Evolutionary conservation across 2,797 vertebrate genomes (phyloP).

Genomic region (Characodon lateralis): DNA sequence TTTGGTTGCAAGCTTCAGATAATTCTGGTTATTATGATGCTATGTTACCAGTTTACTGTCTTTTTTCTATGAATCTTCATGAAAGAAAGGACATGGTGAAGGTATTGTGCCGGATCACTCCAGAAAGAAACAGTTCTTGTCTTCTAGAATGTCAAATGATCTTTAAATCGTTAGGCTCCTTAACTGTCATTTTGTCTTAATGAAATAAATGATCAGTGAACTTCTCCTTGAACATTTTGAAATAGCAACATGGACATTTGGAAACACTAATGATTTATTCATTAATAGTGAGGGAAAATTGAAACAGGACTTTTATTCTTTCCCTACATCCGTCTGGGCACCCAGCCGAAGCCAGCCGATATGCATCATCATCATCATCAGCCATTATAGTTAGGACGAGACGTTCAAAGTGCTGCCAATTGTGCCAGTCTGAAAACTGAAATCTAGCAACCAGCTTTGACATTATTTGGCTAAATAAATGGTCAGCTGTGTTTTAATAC

Average conservation of each 20-base stretch:
- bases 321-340: constrained; percentile 59
- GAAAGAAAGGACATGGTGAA: neutral
- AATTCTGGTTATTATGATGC: neutral
- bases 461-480: constrained; percentile 66
- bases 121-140: neutral
- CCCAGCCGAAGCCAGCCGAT: constrained; percentile 39
- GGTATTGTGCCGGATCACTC: too few species aligned
- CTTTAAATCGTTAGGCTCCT: neutral
- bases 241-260: constrained; percentile 12
- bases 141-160: neutral
- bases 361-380: constrained; percentile 34
- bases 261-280: constrained; percentile 26
- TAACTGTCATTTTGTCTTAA: neutral
- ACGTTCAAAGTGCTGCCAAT: constrained; percentile 66
- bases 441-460: constrained; percentile 68
- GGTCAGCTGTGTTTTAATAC: constrained; percentile 64
- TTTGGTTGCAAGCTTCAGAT: neutral
- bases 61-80: neutral
- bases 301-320: constrained; percentile 23
- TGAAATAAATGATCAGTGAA: constrained; percentile 11
- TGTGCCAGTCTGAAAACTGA: constrained; percentile 68
- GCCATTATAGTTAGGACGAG: constrained; percentile 44
- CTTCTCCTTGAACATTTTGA: constrained; percentile 12
- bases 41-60: neutral
- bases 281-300: constrained; percentile 24